Percentiles rank a stretch among this genome's conserved stretches.
Conservation (phyloP, 2,888 invertebrate genomes). For the Luffia ferchaultella region DNA sequence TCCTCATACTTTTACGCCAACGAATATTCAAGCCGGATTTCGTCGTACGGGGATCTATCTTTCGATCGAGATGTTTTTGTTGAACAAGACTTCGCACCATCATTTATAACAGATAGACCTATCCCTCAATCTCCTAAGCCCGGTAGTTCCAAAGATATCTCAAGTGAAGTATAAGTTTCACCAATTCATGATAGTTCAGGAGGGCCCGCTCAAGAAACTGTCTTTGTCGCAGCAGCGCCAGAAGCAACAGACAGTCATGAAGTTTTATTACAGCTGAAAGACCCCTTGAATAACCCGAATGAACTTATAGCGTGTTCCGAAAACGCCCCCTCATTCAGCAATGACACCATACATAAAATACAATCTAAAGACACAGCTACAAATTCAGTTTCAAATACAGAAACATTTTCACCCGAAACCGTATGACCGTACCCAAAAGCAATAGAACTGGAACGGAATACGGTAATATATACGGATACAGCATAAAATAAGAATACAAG, state of each 20-base stretch:
- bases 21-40: conserved; percentile 15
- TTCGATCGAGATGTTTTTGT: conserved; percentile 11
- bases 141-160: too few species aligned
- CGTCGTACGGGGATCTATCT: conserved; percentile 16
- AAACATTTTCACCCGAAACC: conserved; percentile 13
- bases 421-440: conserved; percentile 18
- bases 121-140: conserved; percentile 6
- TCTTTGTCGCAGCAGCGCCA: too few species aligned
- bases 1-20: conserved; percentile 15
- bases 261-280: too few species aligned
- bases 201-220: too few species aligned
- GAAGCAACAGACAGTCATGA: too few species aligned
- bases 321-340: too few species aligned
- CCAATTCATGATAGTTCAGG: too few species aligned
- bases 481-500: conserved; percentile 17
- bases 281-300: too few species aligned
- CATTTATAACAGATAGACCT: conserved; percentile 13
- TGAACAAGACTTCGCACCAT: conserved; percentile 11
- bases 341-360: too few species aligned
- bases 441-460: conserved; percentile 13
- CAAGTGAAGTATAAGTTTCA: too few species aligned
- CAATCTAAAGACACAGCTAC: too few species aligned
- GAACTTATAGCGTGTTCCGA: too few species aligned
- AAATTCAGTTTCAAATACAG: not conserved
- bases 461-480: conserved; percentile 18